phyloP scores from a whole-genome alignment of 2,797 vertebrate species.

The Pseudochirops corinnae region DNA sequence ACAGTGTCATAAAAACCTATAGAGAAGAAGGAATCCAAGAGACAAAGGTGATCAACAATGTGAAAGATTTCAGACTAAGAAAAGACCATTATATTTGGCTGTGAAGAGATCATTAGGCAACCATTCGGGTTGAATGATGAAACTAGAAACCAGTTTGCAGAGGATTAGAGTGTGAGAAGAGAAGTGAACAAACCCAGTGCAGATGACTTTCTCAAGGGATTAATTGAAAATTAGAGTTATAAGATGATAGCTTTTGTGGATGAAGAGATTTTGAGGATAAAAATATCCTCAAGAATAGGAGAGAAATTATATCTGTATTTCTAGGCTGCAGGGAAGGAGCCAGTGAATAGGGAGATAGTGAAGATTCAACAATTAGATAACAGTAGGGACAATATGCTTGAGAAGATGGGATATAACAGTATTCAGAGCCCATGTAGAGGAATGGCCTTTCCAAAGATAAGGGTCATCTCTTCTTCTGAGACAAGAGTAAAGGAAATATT shows the following conservation, averaged over 20 bases:
- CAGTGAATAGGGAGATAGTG: background rate
- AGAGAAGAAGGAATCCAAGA: background rate
- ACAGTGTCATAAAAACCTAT: background rate
- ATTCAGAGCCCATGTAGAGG: background rate
- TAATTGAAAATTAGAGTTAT: background rate
- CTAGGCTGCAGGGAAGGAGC: background rate
- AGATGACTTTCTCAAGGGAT: background rate
- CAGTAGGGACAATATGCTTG: background rate
- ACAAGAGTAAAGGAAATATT: background rate
- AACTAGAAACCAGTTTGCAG: background rate
- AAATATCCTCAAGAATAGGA: background rate
- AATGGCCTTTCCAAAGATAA: background rate
- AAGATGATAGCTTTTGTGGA: background rate
- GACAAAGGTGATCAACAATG: background rate
- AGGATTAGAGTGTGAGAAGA: background rate
- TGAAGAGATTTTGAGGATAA: background rate
- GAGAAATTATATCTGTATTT: background rate
- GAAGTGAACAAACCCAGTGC: background rate
- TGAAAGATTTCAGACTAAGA: background rate
- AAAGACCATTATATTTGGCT: background rate
- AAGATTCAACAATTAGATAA: background rate
- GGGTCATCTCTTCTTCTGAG: background rate
- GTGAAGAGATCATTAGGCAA: background rate
- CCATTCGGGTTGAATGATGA: background rate
- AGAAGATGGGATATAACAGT: background rate